Percentiles rank a stretch among this genome's conserved stretches.
Conservation (phyloP, 2,888 invertebrate genomes). For the Itoplectis maculator region DNA sequence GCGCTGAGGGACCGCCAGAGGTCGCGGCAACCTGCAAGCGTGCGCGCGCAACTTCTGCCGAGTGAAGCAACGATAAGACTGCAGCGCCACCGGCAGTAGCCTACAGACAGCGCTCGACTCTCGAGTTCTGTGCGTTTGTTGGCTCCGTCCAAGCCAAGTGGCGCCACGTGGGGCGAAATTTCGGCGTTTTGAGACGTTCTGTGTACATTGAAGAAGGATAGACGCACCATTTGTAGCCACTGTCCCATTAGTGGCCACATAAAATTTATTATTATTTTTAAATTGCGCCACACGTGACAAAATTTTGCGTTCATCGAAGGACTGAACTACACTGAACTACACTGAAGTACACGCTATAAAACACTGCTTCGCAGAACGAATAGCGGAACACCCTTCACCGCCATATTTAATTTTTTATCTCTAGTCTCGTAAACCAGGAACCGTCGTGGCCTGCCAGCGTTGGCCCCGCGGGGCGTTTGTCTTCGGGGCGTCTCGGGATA, state of each 20-base stretch:
- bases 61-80: constrained; percentile 41
- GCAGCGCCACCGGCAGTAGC: constrained; percentile 36
- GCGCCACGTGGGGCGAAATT: too few relatives aligned
- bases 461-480: background rate
- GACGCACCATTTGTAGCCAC: too few relatives aligned
- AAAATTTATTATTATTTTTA: too few relatives aligned
- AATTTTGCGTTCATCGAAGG: too few relatives aligned
- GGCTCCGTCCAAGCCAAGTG: too few relatives aligned
- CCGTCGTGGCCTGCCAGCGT: background rate
- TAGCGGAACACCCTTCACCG: constrained; percentile 27
- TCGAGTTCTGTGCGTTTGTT: constrained; percentile 38
- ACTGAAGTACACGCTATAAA: too few relatives aligned
- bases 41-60: constrained; percentile 24
- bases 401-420: constrained; percentile 5
- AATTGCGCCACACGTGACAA: too few relatives aligned
- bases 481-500: background rate
- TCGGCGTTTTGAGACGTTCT: too few relatives aligned
- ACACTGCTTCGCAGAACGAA: too few relatives aligned
- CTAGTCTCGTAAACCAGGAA: constrained; percentile 5
- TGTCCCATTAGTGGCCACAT: too few relatives aligned
- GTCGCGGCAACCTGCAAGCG: constrained; percentile 29
- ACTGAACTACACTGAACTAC: too few relatives aligned
- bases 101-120: constrained; percentile 35
- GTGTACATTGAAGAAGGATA: too few relatives aligned
- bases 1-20: constrained; percentile 14